Conservation (phyloP, 2,113 vertebrate species). For the Phoenicopterus ruber region DNA sequence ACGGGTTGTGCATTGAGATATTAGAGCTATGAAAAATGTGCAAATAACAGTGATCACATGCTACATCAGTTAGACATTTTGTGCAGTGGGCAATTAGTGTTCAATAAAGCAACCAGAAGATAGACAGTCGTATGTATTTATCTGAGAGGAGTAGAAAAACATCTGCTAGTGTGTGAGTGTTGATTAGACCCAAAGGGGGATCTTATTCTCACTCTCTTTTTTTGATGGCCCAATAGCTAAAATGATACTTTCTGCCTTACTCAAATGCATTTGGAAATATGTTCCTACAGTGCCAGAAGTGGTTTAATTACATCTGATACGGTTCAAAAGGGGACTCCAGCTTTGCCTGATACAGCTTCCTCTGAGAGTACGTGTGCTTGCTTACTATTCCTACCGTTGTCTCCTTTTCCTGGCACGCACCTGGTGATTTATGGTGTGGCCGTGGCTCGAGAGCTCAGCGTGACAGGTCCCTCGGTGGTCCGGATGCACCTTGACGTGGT, state of each 20-base stretch:
- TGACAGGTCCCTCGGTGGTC: not conserved
- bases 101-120: not conserved
- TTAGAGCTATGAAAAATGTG: not conserved
- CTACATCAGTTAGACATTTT: not conserved
- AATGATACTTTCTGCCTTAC: not conserved
- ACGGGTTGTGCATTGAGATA: not conserved
- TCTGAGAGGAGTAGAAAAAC: not conserved
- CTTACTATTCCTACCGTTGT: not conserved
- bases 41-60: not conserved
- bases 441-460: not conserved
- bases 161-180: not conserved
- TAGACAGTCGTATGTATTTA: not conserved
- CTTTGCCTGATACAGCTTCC: not conserved
- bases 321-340: not conserved
- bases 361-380: accelerated
- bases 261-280: constrained; percentile 18
- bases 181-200: constrained; percentile 32
- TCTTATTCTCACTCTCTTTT: constrained; percentile 1
- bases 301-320: constrained; percentile 1
- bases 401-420: not conserved
- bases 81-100: not conserved
- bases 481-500: not conserved
- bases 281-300: constrained; percentile 34
- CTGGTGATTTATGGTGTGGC: not conserved
- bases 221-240: constrained; percentile 1